These are phyloP conservation scores for Crematogaster levior DNA, from an alignment of 2,888 invertebrate genomes.

Conservation along the genomic window DNA sequence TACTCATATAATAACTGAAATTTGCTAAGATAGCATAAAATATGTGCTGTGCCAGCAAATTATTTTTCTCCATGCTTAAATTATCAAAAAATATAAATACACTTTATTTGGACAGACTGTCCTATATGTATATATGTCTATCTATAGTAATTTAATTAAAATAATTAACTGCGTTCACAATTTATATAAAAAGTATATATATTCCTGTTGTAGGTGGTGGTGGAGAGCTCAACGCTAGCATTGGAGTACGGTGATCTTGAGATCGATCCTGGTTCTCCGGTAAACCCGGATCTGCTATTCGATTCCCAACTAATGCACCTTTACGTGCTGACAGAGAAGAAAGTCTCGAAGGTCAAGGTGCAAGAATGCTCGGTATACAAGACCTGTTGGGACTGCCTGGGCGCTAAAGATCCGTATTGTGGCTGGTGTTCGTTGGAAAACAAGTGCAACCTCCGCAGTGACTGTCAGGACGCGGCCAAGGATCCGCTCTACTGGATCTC, in stretches of 20 bases:
- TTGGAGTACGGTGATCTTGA: constrained; percentile 96
- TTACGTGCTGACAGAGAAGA: constrained; percentile 96
- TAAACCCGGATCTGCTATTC: constrained; percentile 96
- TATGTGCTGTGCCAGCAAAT: too few relatives aligned
- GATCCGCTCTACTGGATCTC: constrained; percentile 98
- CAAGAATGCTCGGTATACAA: constrained; percentile 97
- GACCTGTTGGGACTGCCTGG: constrained; percentile 96
- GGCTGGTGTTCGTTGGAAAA: constrained; percentile 99
- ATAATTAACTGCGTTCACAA: constrained; percentile 1
- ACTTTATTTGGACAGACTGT: too few relatives aligned
- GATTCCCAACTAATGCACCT: constrained; percentile 96
- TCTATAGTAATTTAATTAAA: neutral
- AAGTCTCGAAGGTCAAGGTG: constrained; percentile 97
- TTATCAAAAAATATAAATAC: too few relatives aligned
- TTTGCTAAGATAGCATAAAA: too few relatives aligned
- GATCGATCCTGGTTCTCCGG: constrained; percentile 93
- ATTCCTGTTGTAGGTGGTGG: constrained; percentile 89
- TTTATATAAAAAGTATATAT: neutral
- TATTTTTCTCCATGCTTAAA: too few relatives aligned
- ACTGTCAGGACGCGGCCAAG: constrained; percentile 96
- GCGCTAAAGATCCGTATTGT: constrained; percentile 98
- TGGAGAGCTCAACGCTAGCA: constrained; percentile 94
- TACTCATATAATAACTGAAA: too few relatives aligned
- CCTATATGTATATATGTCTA: too few relatives aligned
- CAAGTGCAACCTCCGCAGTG: constrained; percentile 96